Percentiles rank a stretch among this genome's conserved stretches.
phyloP scores from a whole-genome alignment of 2,888 invertebrate genomes.

The Hemistola chrysoprasaria region DNA sequence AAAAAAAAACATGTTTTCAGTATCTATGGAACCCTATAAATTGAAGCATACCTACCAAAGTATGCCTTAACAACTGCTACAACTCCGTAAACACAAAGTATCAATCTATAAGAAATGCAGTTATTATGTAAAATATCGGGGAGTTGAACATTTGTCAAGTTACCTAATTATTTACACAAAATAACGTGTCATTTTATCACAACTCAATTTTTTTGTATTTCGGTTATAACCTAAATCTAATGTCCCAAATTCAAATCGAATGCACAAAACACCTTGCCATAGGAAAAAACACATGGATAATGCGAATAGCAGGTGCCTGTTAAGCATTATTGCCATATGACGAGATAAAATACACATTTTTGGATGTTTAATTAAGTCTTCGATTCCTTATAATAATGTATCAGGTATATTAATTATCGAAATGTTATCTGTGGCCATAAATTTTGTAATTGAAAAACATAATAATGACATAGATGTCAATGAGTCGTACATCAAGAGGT shows the following conservation, averaged over 20 bases:
- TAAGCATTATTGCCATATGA: conserved; percentile 36
- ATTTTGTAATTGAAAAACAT: background rate
- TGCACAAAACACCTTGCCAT: conserved; percentile 57
- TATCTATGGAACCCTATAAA: too few species aligned
- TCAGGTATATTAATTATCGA: conserved; percentile 15
- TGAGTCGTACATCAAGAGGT: too few species aligned
- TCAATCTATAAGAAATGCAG: too few species aligned
- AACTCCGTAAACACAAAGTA: too few species aligned
- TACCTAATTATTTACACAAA: background rate
- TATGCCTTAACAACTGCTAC: too few species aligned
- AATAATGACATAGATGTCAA: too few species aligned
- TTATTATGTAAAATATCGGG: too few species aligned
- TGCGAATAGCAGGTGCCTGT: conserved; percentile 58
- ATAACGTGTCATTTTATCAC: conserved; percentile 4
- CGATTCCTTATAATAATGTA: conserved; percentile 13
- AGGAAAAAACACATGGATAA: conserved; percentile 45
- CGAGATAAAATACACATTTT: conserved; percentile 26
- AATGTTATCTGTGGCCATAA: conserved; percentile 8
- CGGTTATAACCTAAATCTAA: conserved; percentile 39
- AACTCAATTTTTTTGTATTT: background rate
- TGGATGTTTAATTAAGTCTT: conserved; percentile 19
- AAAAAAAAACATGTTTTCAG: too few species aligned
- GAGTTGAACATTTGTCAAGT: too few species aligned
- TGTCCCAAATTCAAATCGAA: conserved; percentile 50
- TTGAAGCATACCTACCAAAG: too few species aligned